Evolutionary conservation across 1,140 invertebrate species (phyloP).

Genomic region (Tribolium castaneum): DNA sequence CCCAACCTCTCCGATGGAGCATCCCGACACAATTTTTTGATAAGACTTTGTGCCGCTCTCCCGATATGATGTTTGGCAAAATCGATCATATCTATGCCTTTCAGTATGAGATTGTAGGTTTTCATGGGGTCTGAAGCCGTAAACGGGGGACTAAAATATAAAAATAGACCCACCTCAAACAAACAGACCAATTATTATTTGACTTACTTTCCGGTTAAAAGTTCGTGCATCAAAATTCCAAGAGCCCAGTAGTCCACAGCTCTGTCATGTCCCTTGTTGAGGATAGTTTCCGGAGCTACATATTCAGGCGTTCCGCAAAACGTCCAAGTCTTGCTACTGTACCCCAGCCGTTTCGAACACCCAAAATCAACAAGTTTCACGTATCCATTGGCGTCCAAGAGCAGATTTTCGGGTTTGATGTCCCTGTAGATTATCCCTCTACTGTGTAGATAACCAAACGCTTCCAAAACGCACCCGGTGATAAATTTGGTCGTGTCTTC

Average conservation of each 20-base stretch:
- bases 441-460: conserved; percentile 80
- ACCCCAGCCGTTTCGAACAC: conserved; percentile 83
- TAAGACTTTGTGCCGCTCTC: conserved; percentile 84
- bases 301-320: conserved; percentile 87
- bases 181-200: too few relatives aligned
- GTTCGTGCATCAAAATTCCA: conserved; percentile 83
- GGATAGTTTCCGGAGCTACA: conserved; percentile 80
- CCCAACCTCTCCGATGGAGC: conserved; percentile 93
- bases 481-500: conserved; percentile 81
- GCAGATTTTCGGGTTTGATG: conserved; percentile 85
- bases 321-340: conserved; percentile 85
- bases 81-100: conserved; percentile 80
- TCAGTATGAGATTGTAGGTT: conserved; percentile 87
- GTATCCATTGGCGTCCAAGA: conserved; percentile 79
- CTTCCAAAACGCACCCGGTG: conserved; percentile 80
- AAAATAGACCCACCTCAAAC: too few relatives aligned
- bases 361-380: conserved; percentile 90
- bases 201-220: conserved; percentile 75
- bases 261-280: conserved; percentile 79
- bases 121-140: conserved; percentile 84
- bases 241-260: conserved; percentile 87
- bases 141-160: conserved; percentile 78
- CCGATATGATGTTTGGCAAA: conserved; percentile 77
- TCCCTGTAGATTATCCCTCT: conserved; percentile 83
- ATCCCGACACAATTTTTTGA: conserved; percentile 90